phyloP scores from a whole-genome alignment of 2,888 invertebrate genomes.

The Spodoptera littoralis region DNA sequence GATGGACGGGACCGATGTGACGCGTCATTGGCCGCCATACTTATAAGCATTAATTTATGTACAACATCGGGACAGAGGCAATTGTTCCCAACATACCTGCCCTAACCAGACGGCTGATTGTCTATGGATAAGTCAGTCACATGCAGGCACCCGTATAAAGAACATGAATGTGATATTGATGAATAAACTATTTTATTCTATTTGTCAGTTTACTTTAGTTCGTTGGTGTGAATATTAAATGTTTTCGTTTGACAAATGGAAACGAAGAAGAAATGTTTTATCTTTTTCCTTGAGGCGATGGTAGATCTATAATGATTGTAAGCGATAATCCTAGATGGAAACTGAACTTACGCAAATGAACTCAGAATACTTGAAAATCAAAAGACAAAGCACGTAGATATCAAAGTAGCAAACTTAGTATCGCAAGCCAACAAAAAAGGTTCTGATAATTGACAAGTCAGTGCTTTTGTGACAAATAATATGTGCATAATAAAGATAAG shows the following conservation, averaged over 20 bases:
- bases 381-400: not conserved
- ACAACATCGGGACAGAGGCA: constrained; percentile 1
- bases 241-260: too few species aligned
- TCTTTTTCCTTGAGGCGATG: too few species aligned
- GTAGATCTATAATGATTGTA: too few species aligned
- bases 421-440: not conserved
- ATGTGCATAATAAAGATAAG: not conserved
- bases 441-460: not conserved
- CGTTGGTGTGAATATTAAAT: not conserved
- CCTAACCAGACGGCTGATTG: constrained; percentile 42
- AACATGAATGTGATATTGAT: constrained; percentile 15
- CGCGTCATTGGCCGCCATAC: constrained; percentile 17
- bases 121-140: constrained; percentile 43
- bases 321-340: too few species aligned
- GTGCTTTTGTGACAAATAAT: not conserved
- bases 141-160: constrained; percentile 12
- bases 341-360: not conserved
- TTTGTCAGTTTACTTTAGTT: not conserved
- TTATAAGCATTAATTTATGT: constrained; percentile 35
- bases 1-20: constrained; percentile 8
- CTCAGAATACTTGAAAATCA: not conserved
- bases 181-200: constrained; percentile 14
- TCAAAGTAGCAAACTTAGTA: too few species aligned
- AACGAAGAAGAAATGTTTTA: too few species aligned
- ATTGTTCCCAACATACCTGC: constrained; percentile 44